Evolutionary conservation across 2,888 invertebrate species (phyloP), one percentile per base, ranked within the genome.

Genomic region (Mylabris sibirica): DNA sequence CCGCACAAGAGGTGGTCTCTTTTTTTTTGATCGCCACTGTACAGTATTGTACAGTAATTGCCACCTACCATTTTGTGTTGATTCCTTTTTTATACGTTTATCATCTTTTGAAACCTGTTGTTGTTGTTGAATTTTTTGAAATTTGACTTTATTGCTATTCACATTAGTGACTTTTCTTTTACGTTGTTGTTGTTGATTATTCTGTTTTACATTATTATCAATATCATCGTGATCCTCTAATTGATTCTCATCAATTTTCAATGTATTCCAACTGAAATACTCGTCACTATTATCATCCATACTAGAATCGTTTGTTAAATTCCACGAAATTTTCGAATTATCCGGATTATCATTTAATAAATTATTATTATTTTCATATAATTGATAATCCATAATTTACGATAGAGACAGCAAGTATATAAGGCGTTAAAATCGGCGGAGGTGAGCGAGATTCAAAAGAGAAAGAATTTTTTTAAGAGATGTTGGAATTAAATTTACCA

Each of bases 341-440:
- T 76, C 75, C 59, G 79, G 77, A 63, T 75, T 77, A 65, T 81
- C 81, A 75, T 79, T 81, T 74, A 81, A 73, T 72, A 83, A 74
- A 72, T 81, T 76, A 69, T 82, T 79, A 61, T 80, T 71, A 68
- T 79, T 80, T 63, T 79, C 83, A 74, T 83, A 84, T 65, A 85
- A 77, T 80, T 84, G 82, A 79, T 82, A 85, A 81, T 85, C 85
- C 85, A 85, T 85, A 84, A 79, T 84, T 79, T 70, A 64, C 30
- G 26, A 61, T 24, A 49, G 0, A 20, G 20, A 17, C 44, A 44
- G n/a, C 44, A 59, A 59, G n/a, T n/a, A n/a, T n/a, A 63, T 41
- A 60, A 24, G 49, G 34, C 20, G n/a, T 26, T 24, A 24, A 22
- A 59, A 60, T 59, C 26, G 24, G 6, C 14, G 24, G 26, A 22